Evolutionary conservation across 2,797 vertebrate genomes (phyloP), one percentile per base, ranked within the genome.

Genomic region (Eurystomus glaucurus): DNA sequence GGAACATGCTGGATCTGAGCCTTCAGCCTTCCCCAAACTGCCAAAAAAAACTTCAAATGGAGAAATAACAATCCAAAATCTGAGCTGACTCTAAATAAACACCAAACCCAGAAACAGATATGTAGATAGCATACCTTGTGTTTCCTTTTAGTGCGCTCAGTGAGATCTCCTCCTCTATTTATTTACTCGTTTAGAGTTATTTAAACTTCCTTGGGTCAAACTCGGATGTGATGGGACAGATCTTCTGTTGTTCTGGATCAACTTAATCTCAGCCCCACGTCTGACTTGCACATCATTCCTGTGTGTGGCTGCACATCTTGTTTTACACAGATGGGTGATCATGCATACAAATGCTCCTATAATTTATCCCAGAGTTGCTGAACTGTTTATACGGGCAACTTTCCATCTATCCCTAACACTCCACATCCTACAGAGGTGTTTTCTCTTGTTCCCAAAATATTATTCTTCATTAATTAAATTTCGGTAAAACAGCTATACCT

Each of bases 361-460:
- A 95, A 88, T 82, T 89, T 85, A 92, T 64, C 78, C 74, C 93
- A 80, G 70, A 89, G 78, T 64, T 64, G 70, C 86, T 74, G n/a
- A 87, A 50, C 77, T 96, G 74, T 92, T 96, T 95, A 52, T 64
- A 57, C 20, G 52, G 90, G 92, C 95, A 89, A 50, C 33, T 87
- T 95, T 89, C 83, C 93, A 87, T 87, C 70, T 82, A 48, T 46
- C 78, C 61, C 90, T 93, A 88, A 91, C 39, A 37, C 79, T 94
- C 55, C 70, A 68, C 52, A 70, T 74, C 62, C 68, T 89, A 80
- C 70, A 71, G 88, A 92, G 83, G 85, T 96, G 88, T 94, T 94
- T 94, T 87, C 76, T 85, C 85, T 95, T 87, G 74, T 85, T 95
- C 41, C 66, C 80, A 61, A 96, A 97, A 96, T 97, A 92, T 88